Conservation (phyloP, 2,888 invertebrate genomes). For the Fragum whitleyi region DNA sequence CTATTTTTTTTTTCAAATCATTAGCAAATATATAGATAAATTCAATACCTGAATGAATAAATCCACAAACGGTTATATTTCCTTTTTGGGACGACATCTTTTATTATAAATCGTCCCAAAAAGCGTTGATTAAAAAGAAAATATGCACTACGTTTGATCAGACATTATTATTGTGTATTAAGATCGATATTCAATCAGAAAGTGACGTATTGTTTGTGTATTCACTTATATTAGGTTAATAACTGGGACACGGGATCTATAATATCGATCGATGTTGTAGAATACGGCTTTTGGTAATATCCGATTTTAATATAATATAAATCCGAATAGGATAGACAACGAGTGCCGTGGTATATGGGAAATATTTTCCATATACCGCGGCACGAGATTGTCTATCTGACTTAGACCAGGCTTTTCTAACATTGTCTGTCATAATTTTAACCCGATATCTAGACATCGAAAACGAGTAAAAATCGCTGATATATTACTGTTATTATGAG, state of each 20-base stretch:
- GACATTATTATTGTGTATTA: neutral
- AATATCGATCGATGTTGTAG: neutral
- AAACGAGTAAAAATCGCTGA: too few species aligned
- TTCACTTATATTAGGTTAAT: conserved; percentile 1
- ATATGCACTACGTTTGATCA: neutral
- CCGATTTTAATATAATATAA: too few species aligned
- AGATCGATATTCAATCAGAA: neutral
- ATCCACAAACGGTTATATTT: conserved; percentile 9
- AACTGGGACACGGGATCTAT: neutral
- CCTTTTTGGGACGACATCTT: neutral
- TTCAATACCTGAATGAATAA: conserved; percentile 13
- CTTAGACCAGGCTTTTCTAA: too few species aligned
- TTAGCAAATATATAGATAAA: neutral
- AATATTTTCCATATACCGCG: too few species aligned
- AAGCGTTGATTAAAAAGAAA: neutral
- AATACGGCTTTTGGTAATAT: too few species aligned
- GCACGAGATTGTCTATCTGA: too few species aligned
- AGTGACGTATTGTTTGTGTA: neutral
- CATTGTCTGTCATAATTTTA: too few species aligned
- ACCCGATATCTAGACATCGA: too few species aligned
- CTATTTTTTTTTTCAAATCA: neutral
- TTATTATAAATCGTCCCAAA: neutral
- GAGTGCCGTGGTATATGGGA: too few species aligned
- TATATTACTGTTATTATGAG: too few species aligned
- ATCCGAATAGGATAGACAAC: too few species aligned